phyloP scores from a whole-genome alignment of 2,113 vertebrate genomes.

The Nothocercus julius region DNA sequence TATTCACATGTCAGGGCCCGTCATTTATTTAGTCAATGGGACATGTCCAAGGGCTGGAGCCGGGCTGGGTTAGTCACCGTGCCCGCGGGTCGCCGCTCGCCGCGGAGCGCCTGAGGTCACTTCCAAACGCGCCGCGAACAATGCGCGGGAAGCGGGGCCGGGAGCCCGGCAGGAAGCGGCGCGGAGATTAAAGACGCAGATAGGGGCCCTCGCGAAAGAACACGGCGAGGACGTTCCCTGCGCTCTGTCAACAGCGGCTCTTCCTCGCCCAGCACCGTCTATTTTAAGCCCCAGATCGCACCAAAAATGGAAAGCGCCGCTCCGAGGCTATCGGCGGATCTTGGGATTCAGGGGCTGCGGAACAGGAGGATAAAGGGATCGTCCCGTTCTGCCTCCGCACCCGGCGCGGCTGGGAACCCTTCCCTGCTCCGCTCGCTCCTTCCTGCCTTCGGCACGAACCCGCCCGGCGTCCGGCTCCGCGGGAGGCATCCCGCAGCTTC shows the following conservation, averaged over 20 bases:
- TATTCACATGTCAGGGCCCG: conserved; percentile 65
- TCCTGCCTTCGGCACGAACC: background rate
- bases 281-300: conserved; percentile 66
- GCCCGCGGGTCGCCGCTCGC: conserved; percentile 68
- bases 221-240: conserved; percentile 62
- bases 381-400: background rate
- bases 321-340: conserved; percentile 44
- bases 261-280: conserved; percentile 67
- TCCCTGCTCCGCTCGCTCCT: background rate
- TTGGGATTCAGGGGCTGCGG: conserved; percentile 31
- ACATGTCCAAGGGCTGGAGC: conserved; percentile 71
- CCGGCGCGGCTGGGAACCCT: background rate
- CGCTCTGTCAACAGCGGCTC: conserved; percentile 68
- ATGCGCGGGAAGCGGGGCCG: conserved; percentile 61
- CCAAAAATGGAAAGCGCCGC: conserved; percentile 69
- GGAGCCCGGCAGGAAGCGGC: conserved; percentile 73
- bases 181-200: conserved; percentile 72
- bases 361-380: background rate
- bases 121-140: conserved; percentile 70
- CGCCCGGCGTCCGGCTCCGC: rapidly evolving
- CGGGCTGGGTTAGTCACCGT: conserved; percentile 75
- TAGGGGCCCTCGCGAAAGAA: conserved; percentile 67
- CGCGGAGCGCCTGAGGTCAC: conserved; percentile 71
- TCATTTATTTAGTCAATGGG: conserved; percentile 70
- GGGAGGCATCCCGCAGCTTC: background rate